Evolutionary conservation across 2,113 vertebrate genomes (phyloP), one percentile per base, ranked within the genome.

Genomic region (Taurulus bubalis): DNA sequence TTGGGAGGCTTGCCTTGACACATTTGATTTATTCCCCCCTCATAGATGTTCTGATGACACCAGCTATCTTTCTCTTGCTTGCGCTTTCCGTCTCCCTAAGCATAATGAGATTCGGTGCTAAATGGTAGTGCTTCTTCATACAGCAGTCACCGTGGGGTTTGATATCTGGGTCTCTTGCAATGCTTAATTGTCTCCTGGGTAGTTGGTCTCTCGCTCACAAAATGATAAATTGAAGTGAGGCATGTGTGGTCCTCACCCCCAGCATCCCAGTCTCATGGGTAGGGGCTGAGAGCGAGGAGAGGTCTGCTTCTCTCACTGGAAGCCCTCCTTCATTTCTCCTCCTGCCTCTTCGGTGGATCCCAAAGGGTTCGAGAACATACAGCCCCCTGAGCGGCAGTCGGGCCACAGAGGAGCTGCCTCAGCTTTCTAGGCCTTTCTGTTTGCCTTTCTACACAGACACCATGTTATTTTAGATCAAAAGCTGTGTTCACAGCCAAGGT

Each of bases 141-240:
- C 79, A 87, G 86, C 80, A 85, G 92, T 91, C 93, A 88, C 89
- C 42, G 67, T 86, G 82, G 78, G 85, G 83, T 92, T 92, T 95
- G 93, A 94, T 92, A 95, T 95, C 90, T 95, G 92, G 93, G 91
- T 94, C 94, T 94, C 91, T 90, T 67, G 84, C 90, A 92, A 86
- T 77, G 75, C 86, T 90, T 95, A 95, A 95, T 94, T 95, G 90
- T 94, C 94, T 94, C 91, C 56, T 84, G 92, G 92, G 92, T 93
- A 90, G 88, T 88, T 65, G 81, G 71, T 89, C 79, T 91, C 80
- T 85, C 24, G 82, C 90, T 88, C 83, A 84, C 88, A 79, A 87
- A 90, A 95, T 95, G 93, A 95, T 95, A 92, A 94, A 95, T 95
- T 92, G 90, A 93, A 93, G 89, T 42, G 80, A 92, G 89, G 87